Base-by-base conservation (phyloP, 2,888 invertebrate species). In the Acholoe squamosa region DNA sequence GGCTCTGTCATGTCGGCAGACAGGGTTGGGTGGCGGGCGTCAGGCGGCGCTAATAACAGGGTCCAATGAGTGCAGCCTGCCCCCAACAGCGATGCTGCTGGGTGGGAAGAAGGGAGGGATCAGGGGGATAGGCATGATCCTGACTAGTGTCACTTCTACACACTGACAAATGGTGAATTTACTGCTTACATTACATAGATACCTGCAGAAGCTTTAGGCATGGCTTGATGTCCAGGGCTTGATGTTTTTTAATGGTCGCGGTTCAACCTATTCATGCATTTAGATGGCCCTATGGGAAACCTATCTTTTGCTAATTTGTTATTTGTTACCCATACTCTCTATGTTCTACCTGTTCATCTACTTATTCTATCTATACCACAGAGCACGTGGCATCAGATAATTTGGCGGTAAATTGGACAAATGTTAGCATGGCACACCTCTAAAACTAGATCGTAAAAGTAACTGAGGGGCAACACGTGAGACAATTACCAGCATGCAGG, bases 1-100 rank as follows among this genome's bases (percentile, higher is more conserved):
- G 43, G 80, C 43, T 3, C 80, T 80, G 80, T 80, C 80, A 80
- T 80, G 80, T 80, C 34, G 71, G 34, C 34, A 80, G 80, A 80
- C 43, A 34, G 80, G 25, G 16, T 43, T 7, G 33, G 22, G 43
- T 14, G 80, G 19, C 33, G 80, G 34, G n/a, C 80, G 16, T 16
- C 34, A 19, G n/a, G 61, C 61, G 5, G 71, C 28, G 43, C 80
- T 80, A 80, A 80, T 80, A 34, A 43, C n/a, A 19, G 43, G 34
- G 80, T 31, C 80, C 80, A 80, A 80, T 43, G 43, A 80, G 80
- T 80, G 43, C 80, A 80, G 28, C 25, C 76, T 76, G 25, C 25
- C 76, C 31, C 31, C 22, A n/a, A 0, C 3, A 7, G 7, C n/a
- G 19, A 19, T 61, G n/a, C 61, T 3, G 61, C n/a, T 3, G 14